Conservation (phyloP, 2,797 vertebrate genomes). For the Lepidocolaptes lacrymiger region DNA sequence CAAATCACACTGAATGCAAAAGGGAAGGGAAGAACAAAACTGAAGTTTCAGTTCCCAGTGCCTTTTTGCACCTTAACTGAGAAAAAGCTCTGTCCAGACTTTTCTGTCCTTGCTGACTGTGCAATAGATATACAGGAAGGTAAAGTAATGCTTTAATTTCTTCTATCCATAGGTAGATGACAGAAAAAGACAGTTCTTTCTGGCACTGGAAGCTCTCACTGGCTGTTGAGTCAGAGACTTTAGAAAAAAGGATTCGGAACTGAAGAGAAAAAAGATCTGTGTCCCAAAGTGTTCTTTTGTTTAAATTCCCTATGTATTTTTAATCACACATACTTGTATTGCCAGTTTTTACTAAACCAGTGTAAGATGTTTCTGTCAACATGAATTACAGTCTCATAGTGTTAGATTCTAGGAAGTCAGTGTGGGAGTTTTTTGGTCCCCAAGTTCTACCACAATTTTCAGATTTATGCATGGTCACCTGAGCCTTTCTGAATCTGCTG, state of each 20-base stretch:
- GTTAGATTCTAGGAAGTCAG: background rate
- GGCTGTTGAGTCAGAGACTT: background rate
- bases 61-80: background rate
- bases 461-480: background rate
- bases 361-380: background rate
- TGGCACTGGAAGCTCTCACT: background rate
- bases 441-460: background rate
- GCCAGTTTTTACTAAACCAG: background rate
- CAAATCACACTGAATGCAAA: background rate
- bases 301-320: background rate
- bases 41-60: background rate
- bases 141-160: background rate
- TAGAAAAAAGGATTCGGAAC: background rate
- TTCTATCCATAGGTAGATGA: background rate
- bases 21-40: background rate
- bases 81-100: background rate
- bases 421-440: background rate
- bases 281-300: background rate
- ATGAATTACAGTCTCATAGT: background rate
- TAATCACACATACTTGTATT: background rate
- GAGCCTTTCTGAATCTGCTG: background rate
- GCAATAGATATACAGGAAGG: background rate
- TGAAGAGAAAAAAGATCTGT: background rate
- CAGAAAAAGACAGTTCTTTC: background rate
- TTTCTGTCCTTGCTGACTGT: background rate